phyloP scores from a whole-genome alignment of 2,113 vertebrate species.

The Oncorhynchus gorbuscha region DNA sequence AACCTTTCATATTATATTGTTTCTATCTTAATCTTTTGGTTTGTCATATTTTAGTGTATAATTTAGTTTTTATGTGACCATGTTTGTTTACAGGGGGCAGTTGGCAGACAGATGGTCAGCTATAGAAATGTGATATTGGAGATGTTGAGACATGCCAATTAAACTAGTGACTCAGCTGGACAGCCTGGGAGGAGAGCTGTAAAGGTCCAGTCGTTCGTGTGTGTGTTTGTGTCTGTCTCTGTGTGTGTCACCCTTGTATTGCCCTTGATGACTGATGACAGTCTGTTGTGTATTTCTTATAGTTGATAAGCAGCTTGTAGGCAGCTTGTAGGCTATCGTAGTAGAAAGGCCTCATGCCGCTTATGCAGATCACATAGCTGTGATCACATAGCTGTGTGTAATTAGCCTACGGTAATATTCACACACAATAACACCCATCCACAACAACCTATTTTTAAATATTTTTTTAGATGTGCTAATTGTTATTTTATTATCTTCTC shows the following conservation, averaged over 20 bases:
- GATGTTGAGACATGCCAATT: slow-evolving; percentile 46
- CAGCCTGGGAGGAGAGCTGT: slow-evolving; percentile 22
- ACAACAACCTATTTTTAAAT: not conserved
- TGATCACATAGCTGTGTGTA: not conserved
- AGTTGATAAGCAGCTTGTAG: not conserved
- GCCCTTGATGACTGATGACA: not conserved
- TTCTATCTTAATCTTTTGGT: not conserved
- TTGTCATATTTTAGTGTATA: not conserved
- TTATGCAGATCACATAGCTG: not conserved
- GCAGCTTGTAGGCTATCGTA: not conserved
- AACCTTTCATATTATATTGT: no score
- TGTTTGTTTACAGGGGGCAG: slow-evolving; percentile 38
- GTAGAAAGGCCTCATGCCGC: not conserved
- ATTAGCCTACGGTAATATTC: slow-evolving; percentile 8
- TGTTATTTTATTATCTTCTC: not conserved
- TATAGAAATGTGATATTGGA: slow-evolving; percentile 61
- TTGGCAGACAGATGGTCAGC: slow-evolving; percentile 60
- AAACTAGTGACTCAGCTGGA: slow-evolving; percentile 46
- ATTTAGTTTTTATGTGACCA: no score
- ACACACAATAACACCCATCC: not conserved
- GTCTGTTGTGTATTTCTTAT: not conserved
- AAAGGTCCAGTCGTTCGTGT: not conserved
- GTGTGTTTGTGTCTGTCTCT: not conserved
- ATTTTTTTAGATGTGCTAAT: not conserved
- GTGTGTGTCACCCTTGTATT: not conserved